Percentiles rank a stretch among this genome's conserved stretches.
Conservation (phyloP, 2,797 vertebrate genomes). For the Lacerta viridis region DNA sequence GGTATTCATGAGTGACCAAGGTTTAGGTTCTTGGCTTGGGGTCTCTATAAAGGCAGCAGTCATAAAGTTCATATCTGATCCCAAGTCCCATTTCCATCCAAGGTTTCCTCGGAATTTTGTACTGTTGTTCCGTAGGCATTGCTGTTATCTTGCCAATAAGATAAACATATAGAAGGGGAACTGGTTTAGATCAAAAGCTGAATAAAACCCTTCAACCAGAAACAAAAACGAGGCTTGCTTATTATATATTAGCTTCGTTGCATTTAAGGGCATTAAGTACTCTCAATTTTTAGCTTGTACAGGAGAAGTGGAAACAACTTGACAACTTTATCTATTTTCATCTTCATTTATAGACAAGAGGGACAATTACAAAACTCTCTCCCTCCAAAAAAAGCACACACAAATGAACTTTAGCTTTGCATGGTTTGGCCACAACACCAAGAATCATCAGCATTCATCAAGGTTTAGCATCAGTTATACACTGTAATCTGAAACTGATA, state of each 20-base stretch:
- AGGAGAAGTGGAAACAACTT: slow-evolving; percentile 37
- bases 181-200: slow-evolving; percentile 20
- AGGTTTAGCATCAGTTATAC: neutral
- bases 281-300: slow-evolving; percentile 13
- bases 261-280: slow-evolving; percentile 10
- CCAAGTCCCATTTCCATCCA: neutral
- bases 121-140: neutral
- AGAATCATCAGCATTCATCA: neutral
- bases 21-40: slow-evolving; percentile 41
- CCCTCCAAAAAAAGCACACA: neutral
- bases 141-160: slow-evolving; percentile 7
- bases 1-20: slow-evolving; percentile 26
- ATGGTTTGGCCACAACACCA: neutral
- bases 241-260: slow-evolving; percentile 24
- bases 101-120: neutral
- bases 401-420: neutral
- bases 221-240: slow-evolving; percentile 23
- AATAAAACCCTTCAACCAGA: slow-evolving; percentile 27
- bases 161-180: slow-evolving; percentile 24
- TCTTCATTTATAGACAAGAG: slow-evolving; percentile 15
- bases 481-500: slow-evolving; percentile 9
- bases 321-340: neutral
- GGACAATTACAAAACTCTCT: slow-evolving; percentile 12
- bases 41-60: slow-evolving; percentile 15
- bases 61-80: slow-evolving; percentile 37